Conservation (phyloP, 2,888 invertebrate species). For the Meloe dianella region DNA sequence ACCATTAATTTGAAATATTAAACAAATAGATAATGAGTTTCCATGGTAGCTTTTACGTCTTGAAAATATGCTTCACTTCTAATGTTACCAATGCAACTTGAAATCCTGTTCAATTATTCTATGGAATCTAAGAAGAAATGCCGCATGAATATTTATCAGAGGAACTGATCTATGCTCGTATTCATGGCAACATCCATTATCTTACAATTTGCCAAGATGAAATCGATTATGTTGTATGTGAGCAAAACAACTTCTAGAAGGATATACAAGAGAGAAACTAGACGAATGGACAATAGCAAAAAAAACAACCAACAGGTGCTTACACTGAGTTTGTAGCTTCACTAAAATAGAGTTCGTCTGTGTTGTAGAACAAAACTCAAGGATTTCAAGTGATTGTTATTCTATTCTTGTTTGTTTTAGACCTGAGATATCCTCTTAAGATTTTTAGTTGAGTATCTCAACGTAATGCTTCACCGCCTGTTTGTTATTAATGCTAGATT, state of each 20-base stretch:
- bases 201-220: no score
- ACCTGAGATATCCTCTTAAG: neutral
- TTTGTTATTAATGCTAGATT: neutral
- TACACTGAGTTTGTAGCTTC: neutral
- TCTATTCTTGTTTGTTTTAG: neutral
- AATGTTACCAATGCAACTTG: no score
- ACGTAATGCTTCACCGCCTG: neutral
- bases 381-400: neutral
- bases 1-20: neutral
- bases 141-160: no score
- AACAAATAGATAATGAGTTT: neutral
- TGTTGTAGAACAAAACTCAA: neutral
- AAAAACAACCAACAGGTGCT: constrained; percentile 2
- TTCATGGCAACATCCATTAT: no score
- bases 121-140: no score
- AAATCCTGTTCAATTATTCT: no score
- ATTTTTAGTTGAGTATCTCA: neutral
- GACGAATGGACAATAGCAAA: neutral
- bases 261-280: neutral
- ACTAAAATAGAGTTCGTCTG: neutral
- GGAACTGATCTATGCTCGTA: no score
- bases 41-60: neutral
- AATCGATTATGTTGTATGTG: no score
- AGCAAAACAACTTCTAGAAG: neutral
- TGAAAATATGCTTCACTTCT: neutral